Conservation (phyloP, 2,113 vertebrate genomes). For the Chloropsis hardwickii region DNA sequence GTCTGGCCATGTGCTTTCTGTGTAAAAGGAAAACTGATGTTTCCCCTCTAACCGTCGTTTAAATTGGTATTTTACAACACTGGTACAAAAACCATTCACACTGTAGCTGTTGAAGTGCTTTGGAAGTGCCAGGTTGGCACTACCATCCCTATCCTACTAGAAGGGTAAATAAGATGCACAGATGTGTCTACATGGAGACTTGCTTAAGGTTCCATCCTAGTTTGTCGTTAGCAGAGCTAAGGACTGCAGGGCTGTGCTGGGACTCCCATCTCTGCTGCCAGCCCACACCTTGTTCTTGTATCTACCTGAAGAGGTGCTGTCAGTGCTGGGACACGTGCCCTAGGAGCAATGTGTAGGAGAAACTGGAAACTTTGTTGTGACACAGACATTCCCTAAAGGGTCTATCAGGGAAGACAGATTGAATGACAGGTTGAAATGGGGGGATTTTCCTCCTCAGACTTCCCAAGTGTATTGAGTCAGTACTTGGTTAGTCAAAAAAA, state of each 20-base stretch:
- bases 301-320: neutral
- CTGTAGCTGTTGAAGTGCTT: neutral
- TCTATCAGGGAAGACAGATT: neutral
- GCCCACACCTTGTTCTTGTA: neutral
- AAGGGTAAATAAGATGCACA: neutral
- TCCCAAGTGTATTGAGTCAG: neutral
- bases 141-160: neutral
- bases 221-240: neutral
- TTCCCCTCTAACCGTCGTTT: neutral
- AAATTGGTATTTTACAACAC: neutral
- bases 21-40: neutral
- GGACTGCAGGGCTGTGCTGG: neutral
- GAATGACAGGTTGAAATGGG: neutral
- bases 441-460: neutral
- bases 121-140: neutral
- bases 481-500: neutral
- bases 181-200: neutral
- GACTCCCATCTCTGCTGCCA: neutral
- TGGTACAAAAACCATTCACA: neutral
- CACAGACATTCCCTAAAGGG: neutral
- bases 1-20: neutral
- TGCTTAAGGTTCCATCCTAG: neutral
- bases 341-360: neutral
- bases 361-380: neutral
- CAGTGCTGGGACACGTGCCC: neutral